These are phyloP conservation scores for Agrypnia vestita DNA, from an alignment of 1,140 invertebrate species.

Conservation along the genomic window DNA sequence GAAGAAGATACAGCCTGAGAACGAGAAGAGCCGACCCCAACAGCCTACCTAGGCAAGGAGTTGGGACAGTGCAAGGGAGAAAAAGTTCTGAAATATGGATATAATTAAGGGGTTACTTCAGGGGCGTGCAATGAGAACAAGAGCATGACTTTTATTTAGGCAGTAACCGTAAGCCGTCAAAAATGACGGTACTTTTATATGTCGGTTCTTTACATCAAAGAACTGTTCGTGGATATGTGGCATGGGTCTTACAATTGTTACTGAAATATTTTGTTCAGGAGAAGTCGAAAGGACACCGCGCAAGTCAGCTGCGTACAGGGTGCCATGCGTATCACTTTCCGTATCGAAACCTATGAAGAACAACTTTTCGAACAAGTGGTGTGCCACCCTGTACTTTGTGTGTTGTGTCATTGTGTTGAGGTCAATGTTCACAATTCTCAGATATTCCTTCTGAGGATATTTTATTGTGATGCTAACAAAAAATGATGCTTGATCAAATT, in stretches of 20 bases:
- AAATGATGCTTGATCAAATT: not conserved
- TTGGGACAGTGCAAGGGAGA: too few relatives aligned
- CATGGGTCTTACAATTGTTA: too few relatives aligned
- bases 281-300: not conserved
- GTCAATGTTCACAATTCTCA: not conserved
- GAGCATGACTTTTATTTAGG: too few relatives aligned
- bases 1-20: too few relatives aligned
- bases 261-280: not conserved
- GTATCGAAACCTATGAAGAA: not conserved
- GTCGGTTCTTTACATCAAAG: too few relatives aligned
- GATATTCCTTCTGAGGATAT: not conserved
- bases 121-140: too few relatives aligned
- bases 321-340: not conserved
- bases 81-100: too few relatives aligned
- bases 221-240: not conserved
- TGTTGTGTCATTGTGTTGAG: not conserved
- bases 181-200: too few relatives aligned
- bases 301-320: not conserved
- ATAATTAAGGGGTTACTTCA: too few relatives aligned
- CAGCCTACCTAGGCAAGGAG: too few relatives aligned
- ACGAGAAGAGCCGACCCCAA: too few relatives aligned
- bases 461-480: not conserved
- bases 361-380: not conserved
- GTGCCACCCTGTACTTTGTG: not conserved
- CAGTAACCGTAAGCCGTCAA: too few relatives aligned